Conservation (phyloP, 2,888 invertebrate species). For the Leptopilina syphax region DNA sequence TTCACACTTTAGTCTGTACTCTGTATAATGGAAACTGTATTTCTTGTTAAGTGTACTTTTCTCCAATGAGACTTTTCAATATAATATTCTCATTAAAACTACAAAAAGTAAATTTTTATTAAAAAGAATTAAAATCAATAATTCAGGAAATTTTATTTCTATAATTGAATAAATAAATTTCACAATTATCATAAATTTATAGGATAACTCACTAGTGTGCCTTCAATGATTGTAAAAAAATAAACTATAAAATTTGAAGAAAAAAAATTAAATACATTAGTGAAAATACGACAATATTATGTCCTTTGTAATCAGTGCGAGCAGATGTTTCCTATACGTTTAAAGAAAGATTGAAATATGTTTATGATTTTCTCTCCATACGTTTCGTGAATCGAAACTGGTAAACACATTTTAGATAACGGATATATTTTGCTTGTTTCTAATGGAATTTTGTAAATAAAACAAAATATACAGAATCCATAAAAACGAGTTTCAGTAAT, state of each 20-base stretch:
- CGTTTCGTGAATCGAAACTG: background rate
- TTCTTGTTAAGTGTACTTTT: background rate
- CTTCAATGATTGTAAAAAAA: background rate
- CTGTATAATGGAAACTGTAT: constrained; percentile 12
- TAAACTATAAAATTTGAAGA: background rate
- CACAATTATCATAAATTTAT: too few species aligned
- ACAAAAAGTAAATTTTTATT: too few species aligned
- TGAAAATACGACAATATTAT: background rate
- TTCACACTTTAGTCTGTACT: background rate
- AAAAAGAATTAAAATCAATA: too few species aligned
- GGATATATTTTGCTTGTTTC: background rate
- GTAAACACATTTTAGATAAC: constrained; percentile 26
- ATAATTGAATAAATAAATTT: too few species aligned
- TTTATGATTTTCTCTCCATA: background rate
- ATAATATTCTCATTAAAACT: too few species aligned
- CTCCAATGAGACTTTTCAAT: background rate
- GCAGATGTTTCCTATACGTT: constrained; percentile 11
- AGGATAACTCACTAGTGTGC: too few species aligned
- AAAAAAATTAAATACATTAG: background rate
- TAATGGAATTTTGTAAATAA: constrained; percentile 20
- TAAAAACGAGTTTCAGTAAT: background rate
- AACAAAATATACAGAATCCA: constrained; percentile 26
- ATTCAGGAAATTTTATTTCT: too few species aligned
- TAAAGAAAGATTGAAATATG: background rate
- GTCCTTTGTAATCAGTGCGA: constrained; percentile 6